A percentile compares a stretch with the other conserved stretches of the same genome.
These are phyloP conservation scores for Eupeodes luniger DNA, from an alignment of 2,888 invertebrate genomes.

Conservation along the genomic window DNA sequence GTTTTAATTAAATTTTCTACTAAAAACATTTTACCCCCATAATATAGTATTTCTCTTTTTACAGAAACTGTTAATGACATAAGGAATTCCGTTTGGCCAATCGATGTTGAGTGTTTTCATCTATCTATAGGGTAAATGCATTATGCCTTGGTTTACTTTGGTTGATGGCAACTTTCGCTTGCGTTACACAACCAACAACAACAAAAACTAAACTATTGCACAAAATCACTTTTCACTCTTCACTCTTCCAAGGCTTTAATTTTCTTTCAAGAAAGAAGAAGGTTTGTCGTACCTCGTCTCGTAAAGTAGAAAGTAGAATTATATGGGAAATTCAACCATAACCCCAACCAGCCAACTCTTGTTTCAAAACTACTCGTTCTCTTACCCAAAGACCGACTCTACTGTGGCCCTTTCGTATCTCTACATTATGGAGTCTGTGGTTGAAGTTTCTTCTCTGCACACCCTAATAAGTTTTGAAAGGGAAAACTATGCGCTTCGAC, in stretches of 20 bases:
- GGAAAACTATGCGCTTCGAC: constrained; percentile 73
- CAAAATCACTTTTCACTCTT: constrained; percentile 11
- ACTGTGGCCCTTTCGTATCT: neutral
- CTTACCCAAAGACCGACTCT: neutral
- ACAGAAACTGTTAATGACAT: constrained; percentile 41
- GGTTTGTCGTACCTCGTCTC: neutral
- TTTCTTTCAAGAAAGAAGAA: constrained; percentile 10
- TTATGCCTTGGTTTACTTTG: constrained; percentile 6
- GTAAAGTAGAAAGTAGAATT: neutral
- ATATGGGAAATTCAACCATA: neutral
- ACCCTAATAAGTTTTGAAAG: constrained; percentile 69
- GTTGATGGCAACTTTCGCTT: constrained; percentile 4
- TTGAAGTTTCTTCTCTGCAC: constrained; percentile 24
- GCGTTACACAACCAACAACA: neutral
- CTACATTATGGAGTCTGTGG: neutral
- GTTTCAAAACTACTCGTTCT: constrained; percentile 21
- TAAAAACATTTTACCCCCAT: constrained; percentile 49
- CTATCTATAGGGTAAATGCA: constrained; percentile 2
- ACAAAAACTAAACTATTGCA: neutral
- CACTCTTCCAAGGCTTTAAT: constrained; percentile 17
- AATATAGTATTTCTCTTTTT: constrained; percentile 54
- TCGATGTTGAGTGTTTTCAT: constrained; percentile 21
- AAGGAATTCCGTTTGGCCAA: constrained; percentile 39
- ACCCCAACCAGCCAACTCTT: neutral
- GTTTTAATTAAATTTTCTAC: constrained; percentile 70